These are phyloP conservation scores for Phoeniculus purpureus DNA, from an alignment of 2,797 vertebrate genomes.

Conservation along the genomic window DNA sequence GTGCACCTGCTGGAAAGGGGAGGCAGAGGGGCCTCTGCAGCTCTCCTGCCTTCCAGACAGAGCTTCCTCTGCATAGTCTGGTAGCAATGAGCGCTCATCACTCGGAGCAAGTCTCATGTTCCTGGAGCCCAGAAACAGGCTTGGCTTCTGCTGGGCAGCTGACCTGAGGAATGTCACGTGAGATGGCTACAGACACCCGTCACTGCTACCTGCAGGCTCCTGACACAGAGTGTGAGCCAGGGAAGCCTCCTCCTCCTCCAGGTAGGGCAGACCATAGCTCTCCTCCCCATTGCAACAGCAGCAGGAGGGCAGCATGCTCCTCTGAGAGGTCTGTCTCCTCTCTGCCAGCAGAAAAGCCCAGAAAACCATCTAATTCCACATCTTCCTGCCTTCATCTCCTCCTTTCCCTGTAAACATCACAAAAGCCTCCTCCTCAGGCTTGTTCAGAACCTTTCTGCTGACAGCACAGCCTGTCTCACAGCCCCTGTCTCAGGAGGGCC, in stretches of 20 bases:
- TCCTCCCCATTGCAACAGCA: slow-evolving; percentile 22
- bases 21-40: slow-evolving; percentile 62
- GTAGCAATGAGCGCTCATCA: slow-evolving; percentile 54
- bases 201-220: slow-evolving; percentile 66
- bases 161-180: neutral
- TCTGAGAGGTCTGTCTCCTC: slow-evolving; percentile 12
- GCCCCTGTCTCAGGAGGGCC: neutral
- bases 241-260: slow-evolving; percentile 16
- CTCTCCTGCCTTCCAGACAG: slow-evolving; percentile 58
- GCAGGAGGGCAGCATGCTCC: slow-evolving; percentile 23
- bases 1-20: slow-evolving; percentile 67
- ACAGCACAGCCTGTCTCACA: neutral
- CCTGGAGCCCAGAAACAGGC: slow-evolving; percentile 25
- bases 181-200: slow-evolving; percentile 46
- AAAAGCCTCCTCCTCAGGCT: neutral
- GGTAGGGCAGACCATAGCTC: slow-evolving; percentile 51
- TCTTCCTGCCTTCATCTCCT: neutral
- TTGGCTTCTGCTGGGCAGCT: slow-evolving; percentile 20
- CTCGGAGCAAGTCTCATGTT: slow-evolving; percentile 20
- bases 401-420: neutral
- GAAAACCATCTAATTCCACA: neutral
- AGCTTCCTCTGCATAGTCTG: slow-evolving; percentile 79
- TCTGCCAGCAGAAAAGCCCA: slow-evolving; percentile 19
- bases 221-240: neutral
- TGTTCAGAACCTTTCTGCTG: neutral